Evolutionary conservation across 2,888 invertebrate species (phyloP), one percentile per base, ranked within the genome.

Genomic region (Sinohyriopsis cumingii): DNA sequence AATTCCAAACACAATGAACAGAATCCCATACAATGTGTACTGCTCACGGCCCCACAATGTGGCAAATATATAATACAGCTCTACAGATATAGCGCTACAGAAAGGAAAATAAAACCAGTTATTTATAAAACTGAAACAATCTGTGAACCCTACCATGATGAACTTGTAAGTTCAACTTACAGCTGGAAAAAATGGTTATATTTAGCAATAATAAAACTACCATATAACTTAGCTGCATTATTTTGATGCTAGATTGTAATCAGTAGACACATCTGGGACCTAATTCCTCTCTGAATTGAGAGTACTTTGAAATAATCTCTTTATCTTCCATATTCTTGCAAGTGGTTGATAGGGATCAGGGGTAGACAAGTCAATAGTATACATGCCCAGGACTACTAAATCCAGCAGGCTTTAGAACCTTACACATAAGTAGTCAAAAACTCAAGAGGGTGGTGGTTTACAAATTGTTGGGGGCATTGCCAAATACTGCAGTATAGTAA

Each of bases 61-160:
- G 65, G 92, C 90, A 84, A 91, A 92, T 72, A 92, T 91, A 85
- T 92, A 92, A 82, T 91, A 92, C 80, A 92, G 84, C 81, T 92
- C 92, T 28, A 92, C 90, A 15, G 91, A 91, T 69, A 92, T 91
- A 61, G 92, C 91, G 85, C 91, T 91, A 88, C 55, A 84, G 81
- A 55, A 54, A 72, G 59, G 72, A 65, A 19, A 62, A 59, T 45
- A 45, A 45, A 45, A 12, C 0, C 15, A 45, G 12, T 45, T 45
- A 45, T 45, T 15, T 60, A 22, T 15, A 59, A n/a, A 53, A 66
- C n/a, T 9, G 19, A 24, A 55, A 15, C 20, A 53, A 0, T 9
- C 3, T 28, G 24, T 9, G 55, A 19, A n/a, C 7, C 12, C 45
- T 15, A 45, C 3, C 15, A 45, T 45, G 12, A 45, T 45, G 45